A percentile compares a stretch with the other conserved stretches of the same genome.
Evolutionary conservation across 2,797 vertebrate species (phyloP).

Genomic region (Euphonia xanthogaster): DNA sequence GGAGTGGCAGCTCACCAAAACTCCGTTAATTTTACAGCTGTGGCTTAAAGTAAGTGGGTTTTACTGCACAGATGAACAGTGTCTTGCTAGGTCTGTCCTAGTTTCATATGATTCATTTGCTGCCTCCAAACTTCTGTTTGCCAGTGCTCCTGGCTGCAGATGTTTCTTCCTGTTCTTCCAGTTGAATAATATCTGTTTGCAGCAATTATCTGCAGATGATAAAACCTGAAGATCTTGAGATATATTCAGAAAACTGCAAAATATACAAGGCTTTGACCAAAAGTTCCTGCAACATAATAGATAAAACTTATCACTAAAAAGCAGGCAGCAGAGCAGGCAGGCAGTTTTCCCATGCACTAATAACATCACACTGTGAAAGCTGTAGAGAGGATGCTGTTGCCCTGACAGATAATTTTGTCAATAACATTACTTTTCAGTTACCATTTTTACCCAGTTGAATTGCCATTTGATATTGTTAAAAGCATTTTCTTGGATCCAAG

Average conservation of each 20-base stretch:
- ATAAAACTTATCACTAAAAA: conserved; percentile 56
- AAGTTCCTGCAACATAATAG: conserved; percentile 29
- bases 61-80: neutral
- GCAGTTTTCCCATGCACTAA: neutral
- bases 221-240: conserved; percentile 37
- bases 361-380: conserved; percentile 1
- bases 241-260: neutral
- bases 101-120: neutral
- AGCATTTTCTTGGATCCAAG: neutral
- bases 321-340: conserved; percentile 38
- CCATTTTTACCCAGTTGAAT: neutral
- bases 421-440: neutral
- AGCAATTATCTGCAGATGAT: conserved; percentile 25
- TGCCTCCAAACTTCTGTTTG: neutral
- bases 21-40: conserved; percentile 20
- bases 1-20: conserved; percentile 13
- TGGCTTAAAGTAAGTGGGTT: neutral
- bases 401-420: conserved; percentile 10
- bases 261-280: neutral
- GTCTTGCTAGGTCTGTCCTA: neutral
- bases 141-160: neutral
- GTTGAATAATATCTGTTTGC: neutral
- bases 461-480: neutral
- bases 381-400: neutral
- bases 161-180: neutral